A percentile compares a stretch with the other conserved stretches of the same genome.
Evolutionary conservation across 2,797 vertebrate genomes (phyloP).

Genomic region (Hydrophis major): DNA sequence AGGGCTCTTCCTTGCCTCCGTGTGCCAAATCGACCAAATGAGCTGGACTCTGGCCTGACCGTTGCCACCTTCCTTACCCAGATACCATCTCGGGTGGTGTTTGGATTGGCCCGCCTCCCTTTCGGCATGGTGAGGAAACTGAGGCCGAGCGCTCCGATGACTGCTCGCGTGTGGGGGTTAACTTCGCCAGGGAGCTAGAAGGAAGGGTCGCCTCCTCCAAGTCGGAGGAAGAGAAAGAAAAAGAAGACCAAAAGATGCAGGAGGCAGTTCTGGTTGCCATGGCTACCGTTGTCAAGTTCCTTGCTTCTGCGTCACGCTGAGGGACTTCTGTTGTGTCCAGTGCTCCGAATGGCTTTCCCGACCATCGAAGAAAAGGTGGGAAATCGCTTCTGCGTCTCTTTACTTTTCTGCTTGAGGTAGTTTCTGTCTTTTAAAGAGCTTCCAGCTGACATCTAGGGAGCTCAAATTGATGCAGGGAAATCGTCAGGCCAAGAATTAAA

Average conservation of each 20-base stretch:
- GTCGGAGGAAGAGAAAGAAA: not conserved
- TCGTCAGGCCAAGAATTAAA: not conserved
- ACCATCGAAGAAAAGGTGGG: not conserved
- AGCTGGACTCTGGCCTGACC: not conserved
- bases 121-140: constrained; percentile 14
- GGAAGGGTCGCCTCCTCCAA: not conserved
- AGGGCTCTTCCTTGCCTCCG: not conserved
- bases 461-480: not conserved
- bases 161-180: not conserved
- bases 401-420: not conserved
- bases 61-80: constrained; percentile 69
- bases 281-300: not conserved
- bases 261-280: constrained; percentile 6
- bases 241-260: not conserved
- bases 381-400: too few species aligned
- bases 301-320: too few species aligned
- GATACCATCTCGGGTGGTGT: constrained; percentile 40
- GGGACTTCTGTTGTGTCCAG: too few species aligned
- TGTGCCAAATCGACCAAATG: not conserved
- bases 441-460: not conserved
- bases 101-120: constrained; percentile 28
- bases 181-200: not conserved
- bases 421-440: not conserved
- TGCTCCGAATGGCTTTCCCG: not conserved
- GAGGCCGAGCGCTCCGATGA: not conserved